These are phyloP conservation scores for Leptopilina clavipes DNA, from an alignment of 1,140 invertebrate species.

Conservation along the genomic window DNA sequence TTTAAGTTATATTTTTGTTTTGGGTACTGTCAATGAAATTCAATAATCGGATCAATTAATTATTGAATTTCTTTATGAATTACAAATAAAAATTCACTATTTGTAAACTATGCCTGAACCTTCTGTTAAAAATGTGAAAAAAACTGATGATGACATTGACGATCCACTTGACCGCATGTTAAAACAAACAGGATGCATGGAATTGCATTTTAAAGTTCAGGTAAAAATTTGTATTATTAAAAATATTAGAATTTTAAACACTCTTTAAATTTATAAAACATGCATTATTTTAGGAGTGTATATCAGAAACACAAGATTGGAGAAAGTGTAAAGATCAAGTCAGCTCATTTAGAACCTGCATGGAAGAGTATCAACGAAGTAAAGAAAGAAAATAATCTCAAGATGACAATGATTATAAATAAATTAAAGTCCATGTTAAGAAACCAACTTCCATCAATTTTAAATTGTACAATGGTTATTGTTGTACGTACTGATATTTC, in stretches of 20 bases:
- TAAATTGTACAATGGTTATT: slow-evolving; percentile 81
- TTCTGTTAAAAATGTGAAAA: slow-evolving; percentile 21
- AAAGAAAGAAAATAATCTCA: slow-evolving; percentile 63
- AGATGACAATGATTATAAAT: slow-evolving; percentile 41
- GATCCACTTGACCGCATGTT: slow-evolving; percentile 90
- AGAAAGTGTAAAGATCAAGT: slow-evolving; percentile 90
- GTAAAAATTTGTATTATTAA: slow-evolving; percentile 69
- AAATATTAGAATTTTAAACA: slow-evolving; percentile 25
- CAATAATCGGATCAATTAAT: too few species aligned
- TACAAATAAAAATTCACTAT: background rate
- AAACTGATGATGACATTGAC: slow-evolving; percentile 71
- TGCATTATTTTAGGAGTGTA: slow-evolving; percentile 84
- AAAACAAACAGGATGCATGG: slow-evolving; percentile 90
- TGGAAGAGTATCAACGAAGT: slow-evolving; percentile 77
- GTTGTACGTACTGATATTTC: slow-evolving; percentile 85
- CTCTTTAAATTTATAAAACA: slow-evolving; percentile 33
- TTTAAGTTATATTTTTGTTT: too few species aligned
- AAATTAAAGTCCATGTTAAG: slow-evolving; percentile 42
- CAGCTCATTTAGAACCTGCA: slow-evolving; percentile 86
- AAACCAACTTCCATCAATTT: slow-evolving; percentile 42
- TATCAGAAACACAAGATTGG: slow-evolving; percentile 91
- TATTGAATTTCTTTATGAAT: background rate
- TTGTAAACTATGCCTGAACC: slow-evolving; percentile 24
- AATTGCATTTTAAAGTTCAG: slow-evolving; percentile 90
- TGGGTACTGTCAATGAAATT: too few species aligned